These are phyloP conservation scores for Alentia gelatinosa DNA, from an alignment of 2,888 invertebrate genomes.

Conservation along the genomic window DNA sequence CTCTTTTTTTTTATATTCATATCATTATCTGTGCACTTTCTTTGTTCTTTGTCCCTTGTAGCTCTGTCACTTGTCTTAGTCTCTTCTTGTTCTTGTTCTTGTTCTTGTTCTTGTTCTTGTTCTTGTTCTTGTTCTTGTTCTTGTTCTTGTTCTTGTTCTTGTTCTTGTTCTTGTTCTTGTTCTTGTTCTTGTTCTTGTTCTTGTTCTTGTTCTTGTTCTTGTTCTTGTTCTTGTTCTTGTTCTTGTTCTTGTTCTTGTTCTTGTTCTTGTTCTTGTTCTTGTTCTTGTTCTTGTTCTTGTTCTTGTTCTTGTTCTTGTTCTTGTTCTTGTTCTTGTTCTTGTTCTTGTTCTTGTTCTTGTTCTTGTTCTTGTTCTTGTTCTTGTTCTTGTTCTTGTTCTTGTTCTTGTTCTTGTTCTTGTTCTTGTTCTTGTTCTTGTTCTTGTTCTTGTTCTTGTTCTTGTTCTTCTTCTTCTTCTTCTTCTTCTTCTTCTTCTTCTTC, in stretches of 20 bases:
- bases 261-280: not conserved
- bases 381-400: not conserved
- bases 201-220: not conserved
- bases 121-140: not conserved
- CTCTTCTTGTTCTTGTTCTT: not conserved
- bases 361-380: not conserved
- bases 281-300: not conserved
- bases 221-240: not conserved
- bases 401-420: not conserved
- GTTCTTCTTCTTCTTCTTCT: not conserved
- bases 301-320: not conserved
- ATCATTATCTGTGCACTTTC: not conserved
- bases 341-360: not conserved
- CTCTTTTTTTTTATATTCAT: not conserved
- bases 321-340: not conserved
- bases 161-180: not conserved
- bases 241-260: not conserved
- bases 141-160: not conserved
- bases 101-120: not conserved
- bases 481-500: not conserved
- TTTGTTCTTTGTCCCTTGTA: not conserved
- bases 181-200: not conserved
- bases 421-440: not conserved
- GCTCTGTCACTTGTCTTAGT: not conserved
- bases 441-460: not conserved